phyloP scores from a whole-genome alignment of 1,140 invertebrate genomes.

The Manduca sexta region DNA sequence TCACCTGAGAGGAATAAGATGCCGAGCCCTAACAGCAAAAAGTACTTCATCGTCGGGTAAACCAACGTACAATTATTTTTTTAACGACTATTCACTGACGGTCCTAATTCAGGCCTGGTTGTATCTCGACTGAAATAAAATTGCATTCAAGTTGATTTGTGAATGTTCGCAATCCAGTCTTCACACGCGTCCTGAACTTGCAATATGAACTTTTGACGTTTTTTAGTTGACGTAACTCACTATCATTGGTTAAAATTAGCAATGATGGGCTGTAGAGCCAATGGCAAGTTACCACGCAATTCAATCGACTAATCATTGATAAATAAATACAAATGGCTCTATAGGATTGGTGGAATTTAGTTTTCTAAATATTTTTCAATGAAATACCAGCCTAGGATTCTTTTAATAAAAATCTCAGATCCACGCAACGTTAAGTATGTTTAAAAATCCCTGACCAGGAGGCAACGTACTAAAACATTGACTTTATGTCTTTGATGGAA shows the following conservation, averaged over 20 bases:
- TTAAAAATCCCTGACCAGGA: no score
- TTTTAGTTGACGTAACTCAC: no score
- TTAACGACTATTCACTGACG: neutral
- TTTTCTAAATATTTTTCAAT: no score
- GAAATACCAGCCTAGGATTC: no score
- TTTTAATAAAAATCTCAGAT: no score
- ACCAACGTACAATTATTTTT: constrained; percentile 1
- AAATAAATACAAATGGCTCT: constrained; percentile 37
- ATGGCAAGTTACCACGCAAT: constrained; percentile 30
- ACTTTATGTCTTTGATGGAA: no score
- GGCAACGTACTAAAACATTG: no score
- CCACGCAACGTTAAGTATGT: no score
- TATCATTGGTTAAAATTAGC: constrained; percentile 6
- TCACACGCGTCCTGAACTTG: neutral
- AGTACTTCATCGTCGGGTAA: constrained; percentile 39
- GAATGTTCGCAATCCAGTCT: neutral
- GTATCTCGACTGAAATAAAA: neutral
- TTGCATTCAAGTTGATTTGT: neutral
- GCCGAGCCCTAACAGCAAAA: constrained; percentile 35
- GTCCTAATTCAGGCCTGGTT: neutral
- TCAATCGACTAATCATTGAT: constrained; percentile 27
- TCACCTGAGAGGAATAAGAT: constrained; percentile 50
- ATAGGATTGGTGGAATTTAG: constrained; percentile 27
- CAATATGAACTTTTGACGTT: constrained; percentile 1
- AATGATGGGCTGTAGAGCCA: constrained; percentile 3